These are phyloP conservation scores for Myotis daubentonii DNA, from an alignment of 2,797 vertebrate genomes.

Conservation along the genomic window DNA sequence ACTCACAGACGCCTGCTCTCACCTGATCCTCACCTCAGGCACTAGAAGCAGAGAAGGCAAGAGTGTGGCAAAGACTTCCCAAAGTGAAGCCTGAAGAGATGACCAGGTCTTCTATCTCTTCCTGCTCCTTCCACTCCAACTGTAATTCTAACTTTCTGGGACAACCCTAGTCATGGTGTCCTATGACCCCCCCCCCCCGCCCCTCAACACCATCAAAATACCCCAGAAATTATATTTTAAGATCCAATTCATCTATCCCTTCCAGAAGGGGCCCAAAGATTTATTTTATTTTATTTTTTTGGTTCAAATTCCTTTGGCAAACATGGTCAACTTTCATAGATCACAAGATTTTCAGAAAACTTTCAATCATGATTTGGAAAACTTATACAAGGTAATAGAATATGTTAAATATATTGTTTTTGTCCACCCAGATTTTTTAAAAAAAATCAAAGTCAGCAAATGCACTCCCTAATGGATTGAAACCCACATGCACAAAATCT, in stretches of 20 bases:
- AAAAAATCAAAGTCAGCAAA: background rate
- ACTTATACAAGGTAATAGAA: background rate
- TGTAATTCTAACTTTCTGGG: background rate
- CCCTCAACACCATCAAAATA: background rate
- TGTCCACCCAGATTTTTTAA: background rate
- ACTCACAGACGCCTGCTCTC: background rate
- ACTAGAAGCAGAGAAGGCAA: background rate
- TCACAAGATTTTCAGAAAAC: slow-evolving; percentile 35
- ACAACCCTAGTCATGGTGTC: background rate
- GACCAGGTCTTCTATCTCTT: background rate
- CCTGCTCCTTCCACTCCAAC: background rate
- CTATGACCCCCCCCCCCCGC: background rate
- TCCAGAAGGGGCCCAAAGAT: background rate
- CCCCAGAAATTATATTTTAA: slow-evolving; percentile 30
- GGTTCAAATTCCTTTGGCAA: background rate
- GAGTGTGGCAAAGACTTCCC: background rate
- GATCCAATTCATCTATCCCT: background rate
- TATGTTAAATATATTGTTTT: background rate
- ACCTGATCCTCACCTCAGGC: background rate
- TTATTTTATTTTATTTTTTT: no score
- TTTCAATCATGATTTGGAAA: slow-evolving; percentile 12
- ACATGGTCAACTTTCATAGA: background rate
- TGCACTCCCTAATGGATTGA: background rate
- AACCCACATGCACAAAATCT: background rate
- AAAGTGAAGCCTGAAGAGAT: background rate